phyloP scores from a whole-genome alignment of 2,888 invertebrate species.

The Rhamnusium bicolor region DNA sequence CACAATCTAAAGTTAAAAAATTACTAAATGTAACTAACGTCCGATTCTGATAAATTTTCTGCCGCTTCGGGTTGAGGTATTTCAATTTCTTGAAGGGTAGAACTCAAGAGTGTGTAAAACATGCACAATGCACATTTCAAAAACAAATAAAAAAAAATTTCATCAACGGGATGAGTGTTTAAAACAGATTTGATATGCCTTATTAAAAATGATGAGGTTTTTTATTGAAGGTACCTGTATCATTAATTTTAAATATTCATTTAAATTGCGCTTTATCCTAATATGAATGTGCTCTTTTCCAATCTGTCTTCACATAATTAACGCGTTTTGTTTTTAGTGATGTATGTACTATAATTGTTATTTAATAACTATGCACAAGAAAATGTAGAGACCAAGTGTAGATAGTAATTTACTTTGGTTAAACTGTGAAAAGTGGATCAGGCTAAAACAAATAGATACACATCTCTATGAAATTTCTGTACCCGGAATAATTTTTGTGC shows the following conservation, averaged over 20 bases:
- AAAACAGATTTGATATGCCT: not conserved
- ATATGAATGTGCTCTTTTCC: constrained; percentile 1
- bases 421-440: constrained; percentile 13
- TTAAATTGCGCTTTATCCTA: not conserved
- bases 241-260: not conserved
- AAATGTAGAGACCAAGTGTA: constrained; percentile 1
- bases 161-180: not conserved
- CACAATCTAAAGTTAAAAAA: too few relatives aligned
- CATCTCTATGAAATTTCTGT: not conserved
- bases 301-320: not conserved
- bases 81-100: too few relatives aligned
- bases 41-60: too few relatives aligned
- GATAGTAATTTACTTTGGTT: not conserved
- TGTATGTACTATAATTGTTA: constrained; percentile 9
- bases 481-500: not conserved
- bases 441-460: not conserved
- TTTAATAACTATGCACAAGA: constrained; percentile 1
- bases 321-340: constrained; percentile 4
- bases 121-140: too few relatives aligned
- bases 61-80: too few relatives aligned
- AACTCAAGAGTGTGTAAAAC: too few relatives aligned
- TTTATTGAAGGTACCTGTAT: not conserved
- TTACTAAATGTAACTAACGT: too few relatives aligned
- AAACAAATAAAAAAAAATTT: too few relatives aligned
- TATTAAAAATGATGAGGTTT: not conserved